Evolutionary conservation across 1,140 invertebrate species (phyloP).

Genomic region (Stenopsyche tienmushanensis): DNA sequence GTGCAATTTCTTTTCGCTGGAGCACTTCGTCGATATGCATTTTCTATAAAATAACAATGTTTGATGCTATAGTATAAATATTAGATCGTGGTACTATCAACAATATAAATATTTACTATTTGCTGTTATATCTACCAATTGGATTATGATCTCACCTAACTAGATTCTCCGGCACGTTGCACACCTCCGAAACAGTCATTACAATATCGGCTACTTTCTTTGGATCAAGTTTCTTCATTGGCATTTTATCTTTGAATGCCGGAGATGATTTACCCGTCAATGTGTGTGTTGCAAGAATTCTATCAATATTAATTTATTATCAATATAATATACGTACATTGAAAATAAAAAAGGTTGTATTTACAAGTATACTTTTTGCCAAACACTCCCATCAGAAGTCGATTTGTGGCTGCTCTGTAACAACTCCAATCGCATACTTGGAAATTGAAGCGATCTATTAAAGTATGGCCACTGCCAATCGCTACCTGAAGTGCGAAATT

Average conservation of each 20-base stretch:
- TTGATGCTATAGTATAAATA: no score
- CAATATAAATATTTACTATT: no score
- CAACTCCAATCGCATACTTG: slow-evolving; percentile 49
- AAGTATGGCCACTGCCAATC: slow-evolving; percentile 47
- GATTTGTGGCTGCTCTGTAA: slow-evolving; percentile 47
- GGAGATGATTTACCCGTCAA: slow-evolving; percentile 50
- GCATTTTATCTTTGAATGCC: slow-evolving; percentile 47
- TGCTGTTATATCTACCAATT: no score
- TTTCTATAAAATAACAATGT: no score
- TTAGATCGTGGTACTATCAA: no score
- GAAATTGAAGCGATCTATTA: slow-evolving; percentile 46
- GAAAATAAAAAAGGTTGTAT: no score
- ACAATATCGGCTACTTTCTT: slow-evolving; percentile 49
- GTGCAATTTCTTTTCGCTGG: no score
- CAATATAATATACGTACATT: no score
- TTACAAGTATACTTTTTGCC: slow-evolving; percentile 49
- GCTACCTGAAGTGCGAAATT: slow-evolving; percentile 42
- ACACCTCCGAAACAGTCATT: slow-evolving; percentile 46
- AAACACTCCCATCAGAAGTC: slow-evolving; percentile 49
- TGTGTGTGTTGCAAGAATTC: slow-evolving; percentile 50
- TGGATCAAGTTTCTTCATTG: slow-evolving; percentile 47
- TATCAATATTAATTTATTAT: no score
- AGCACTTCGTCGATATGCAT: no score
- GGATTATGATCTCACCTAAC: no score
- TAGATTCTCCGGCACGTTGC: slow-evolving; percentile 45